Evolutionary conservation across 2,888 invertebrate species (phyloP).

Genomic region (Lasiommata megera): DNA sequence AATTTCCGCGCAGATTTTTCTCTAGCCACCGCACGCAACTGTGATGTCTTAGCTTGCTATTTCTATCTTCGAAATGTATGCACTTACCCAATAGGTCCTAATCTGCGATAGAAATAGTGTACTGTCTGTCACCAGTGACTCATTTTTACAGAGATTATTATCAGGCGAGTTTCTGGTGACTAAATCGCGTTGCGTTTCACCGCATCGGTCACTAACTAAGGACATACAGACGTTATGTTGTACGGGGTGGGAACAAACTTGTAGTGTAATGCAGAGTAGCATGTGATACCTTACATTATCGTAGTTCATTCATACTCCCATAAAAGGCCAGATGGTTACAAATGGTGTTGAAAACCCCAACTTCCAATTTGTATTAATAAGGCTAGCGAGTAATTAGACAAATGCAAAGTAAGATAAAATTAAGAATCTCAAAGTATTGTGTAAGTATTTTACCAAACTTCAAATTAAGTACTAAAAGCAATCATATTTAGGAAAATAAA

Average conservation of each 20-base stretch:
- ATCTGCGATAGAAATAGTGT: neutral
- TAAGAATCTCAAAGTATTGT: conserved; percentile 75
- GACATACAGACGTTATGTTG: conserved; percentile 2
- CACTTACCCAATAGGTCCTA: neutral
- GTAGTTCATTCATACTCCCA: conserved; percentile 57
- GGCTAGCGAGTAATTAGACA: conserved; percentile 71
- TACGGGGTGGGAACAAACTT: conserved; percentile 64
- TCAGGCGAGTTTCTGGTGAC: neutral
- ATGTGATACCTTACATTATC: conserved; percentile 74
- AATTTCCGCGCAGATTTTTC: neutral
- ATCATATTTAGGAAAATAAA: conserved; percentile 60
- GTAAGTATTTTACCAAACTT: conserved; percentile 79
- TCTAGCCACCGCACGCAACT: neutral
- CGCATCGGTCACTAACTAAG: neutral
- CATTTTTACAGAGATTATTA: neutral
- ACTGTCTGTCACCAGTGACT: neutral
- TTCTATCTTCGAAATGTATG: neutral
- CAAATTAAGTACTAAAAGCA: conserved; percentile 75
- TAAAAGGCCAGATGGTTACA: conserved; percentile 40
- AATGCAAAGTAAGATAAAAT: conserved; percentile 75
- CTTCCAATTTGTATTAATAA: conserved; percentile 69
- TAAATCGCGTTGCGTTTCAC: neutral
- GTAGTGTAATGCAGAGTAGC: conserved; percentile 60
- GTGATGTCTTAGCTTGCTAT: neutral
- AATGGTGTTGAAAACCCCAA: conserved; percentile 46